Conservation (phyloP, 2,888 invertebrate genomes). For the Drosophila melanosoma region DNA sequence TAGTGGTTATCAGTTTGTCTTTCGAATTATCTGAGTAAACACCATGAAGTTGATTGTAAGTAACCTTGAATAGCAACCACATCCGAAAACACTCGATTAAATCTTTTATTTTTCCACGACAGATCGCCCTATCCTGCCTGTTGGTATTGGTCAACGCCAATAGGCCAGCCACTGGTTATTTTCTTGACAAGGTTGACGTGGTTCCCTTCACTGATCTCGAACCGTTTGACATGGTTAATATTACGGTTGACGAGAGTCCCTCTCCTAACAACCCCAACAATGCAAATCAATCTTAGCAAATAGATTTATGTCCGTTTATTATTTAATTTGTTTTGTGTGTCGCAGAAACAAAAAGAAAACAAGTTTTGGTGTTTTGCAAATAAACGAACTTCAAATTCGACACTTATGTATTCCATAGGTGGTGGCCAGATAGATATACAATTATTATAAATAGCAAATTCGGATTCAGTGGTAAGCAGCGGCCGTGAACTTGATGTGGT, state of each 20-base stretch:
- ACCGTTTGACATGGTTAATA: too few relatives aligned
- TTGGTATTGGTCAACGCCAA: constrained; percentile 68
- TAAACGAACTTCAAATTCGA: constrained; percentile 20
- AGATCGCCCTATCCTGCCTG: constrained; percentile 80
- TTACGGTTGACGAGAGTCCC: too few relatives aligned
- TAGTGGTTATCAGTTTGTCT: constrained; percentile 60
- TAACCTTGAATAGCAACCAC: constrained; percentile 1
- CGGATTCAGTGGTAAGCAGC: constrained; percentile 3
- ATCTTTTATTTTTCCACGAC: neutral
- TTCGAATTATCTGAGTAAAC: constrained; percentile 53
- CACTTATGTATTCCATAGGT: constrained; percentile 13
- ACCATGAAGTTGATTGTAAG: constrained; percentile 72
- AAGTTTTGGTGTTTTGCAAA: constrained; percentile 33
- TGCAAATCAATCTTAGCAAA: too few relatives aligned
- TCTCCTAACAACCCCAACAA: too few relatives aligned
- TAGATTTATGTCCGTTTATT: neutral
- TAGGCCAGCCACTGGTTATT: constrained; percentile 47
- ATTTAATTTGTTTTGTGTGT: constrained; percentile 25
- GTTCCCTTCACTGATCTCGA: too few relatives aligned
- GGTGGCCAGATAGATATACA: constrained; percentile 1
- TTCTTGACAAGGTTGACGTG: too few relatives aligned
- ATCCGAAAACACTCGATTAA: neutral
- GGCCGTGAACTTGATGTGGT: constrained; percentile 28
- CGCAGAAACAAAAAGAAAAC: constrained; percentile 26
- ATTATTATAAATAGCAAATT: constrained; percentile 6